These are phyloP conservation scores for Invenusta paracnida DNA, from an alignment of 2,888 invertebrate genomes.

Conservation along the genomic window DNA sequence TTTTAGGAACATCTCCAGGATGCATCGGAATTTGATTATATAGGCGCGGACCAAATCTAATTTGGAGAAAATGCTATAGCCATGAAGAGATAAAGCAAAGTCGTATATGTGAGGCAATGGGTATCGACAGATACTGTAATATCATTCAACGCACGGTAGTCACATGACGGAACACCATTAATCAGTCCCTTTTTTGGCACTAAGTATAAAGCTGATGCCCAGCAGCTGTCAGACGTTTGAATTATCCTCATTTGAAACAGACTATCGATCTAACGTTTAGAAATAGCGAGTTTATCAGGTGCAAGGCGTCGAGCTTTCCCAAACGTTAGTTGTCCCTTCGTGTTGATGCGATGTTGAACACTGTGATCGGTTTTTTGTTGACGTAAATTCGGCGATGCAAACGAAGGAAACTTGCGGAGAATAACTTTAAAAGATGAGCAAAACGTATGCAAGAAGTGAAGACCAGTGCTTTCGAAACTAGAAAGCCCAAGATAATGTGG, in stretches of 20 bases:
- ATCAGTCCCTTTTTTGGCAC: not conserved
- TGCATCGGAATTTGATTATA: slow-evolving; percentile 30
- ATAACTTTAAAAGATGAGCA: not conserved
- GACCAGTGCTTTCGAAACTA: not conserved
- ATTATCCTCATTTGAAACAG: not conserved
- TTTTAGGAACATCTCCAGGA: slow-evolving; percentile 30
- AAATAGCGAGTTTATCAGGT: not conserved
- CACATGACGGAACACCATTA: not conserved
- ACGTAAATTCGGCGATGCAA: not conserved
- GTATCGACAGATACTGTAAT: slow-evolving; percentile 35
- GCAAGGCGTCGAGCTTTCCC: not conserved
- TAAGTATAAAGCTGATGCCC: not conserved
- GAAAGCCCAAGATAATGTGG: no score
- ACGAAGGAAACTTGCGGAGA: not conserved
- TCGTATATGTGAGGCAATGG: slow-evolving; percentile 36
- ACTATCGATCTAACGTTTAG: not conserved
- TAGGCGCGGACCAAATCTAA: slow-evolving; percentile 35
- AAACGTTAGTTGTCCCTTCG: not conserved
- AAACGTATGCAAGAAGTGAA: not conserved
- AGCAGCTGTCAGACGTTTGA: not conserved
- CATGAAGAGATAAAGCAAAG: slow-evolving; percentile 24
- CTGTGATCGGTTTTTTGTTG: not conserved
- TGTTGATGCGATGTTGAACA: not conserved
- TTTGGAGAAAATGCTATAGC: slow-evolving; percentile 42
- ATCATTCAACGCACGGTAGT: slow-evolving; percentile 36